phyloP scores from a whole-genome alignment of 2,888 invertebrate species.

The Andrena fulva region DNA sequence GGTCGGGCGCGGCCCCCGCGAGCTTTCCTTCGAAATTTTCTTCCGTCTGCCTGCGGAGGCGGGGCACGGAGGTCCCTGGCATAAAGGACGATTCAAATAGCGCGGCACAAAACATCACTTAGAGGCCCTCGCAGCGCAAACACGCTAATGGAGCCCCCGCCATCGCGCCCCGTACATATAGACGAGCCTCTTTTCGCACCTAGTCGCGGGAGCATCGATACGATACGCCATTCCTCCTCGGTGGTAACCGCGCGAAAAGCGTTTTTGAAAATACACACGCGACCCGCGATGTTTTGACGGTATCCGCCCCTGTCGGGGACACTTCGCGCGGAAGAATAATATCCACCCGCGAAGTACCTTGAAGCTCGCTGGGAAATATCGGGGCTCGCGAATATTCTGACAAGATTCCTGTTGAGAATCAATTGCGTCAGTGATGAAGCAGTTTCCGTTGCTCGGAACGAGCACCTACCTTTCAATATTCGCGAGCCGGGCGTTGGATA shows the following conservation, averaged over 20 bases:
- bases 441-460: too few relatives aligned
- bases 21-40: conserved; percentile 55
- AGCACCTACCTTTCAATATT: too few relatives aligned
- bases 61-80: conserved; percentile 47
- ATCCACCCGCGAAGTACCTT: neutral
- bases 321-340: conserved; percentile 68
- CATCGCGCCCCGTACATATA: conserved; percentile 55
- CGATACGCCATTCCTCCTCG: conserved; percentile 15
- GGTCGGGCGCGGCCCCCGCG: conserved; percentile 3
- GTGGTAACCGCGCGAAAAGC: conserved; percentile 43
- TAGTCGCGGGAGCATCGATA: conserved; percentile 66
- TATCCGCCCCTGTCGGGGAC: conserved; percentile 70
- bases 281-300: conserved; percentile 61
- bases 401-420: neutral
- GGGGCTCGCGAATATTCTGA: conserved; percentile 11
- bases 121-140: conserved; percentile 80
- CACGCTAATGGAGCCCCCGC: conserved; percentile 82
- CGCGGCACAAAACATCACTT: conserved; percentile 83
- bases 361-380: neutral
- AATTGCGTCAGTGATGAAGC: neutral
- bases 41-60: conserved; percentile 8
- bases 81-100: conserved; percentile 78
- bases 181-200: conserved; percentile 72
- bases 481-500: too few relatives aligned
- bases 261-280: conserved; percentile 59